Conservation (phyloP, 2,888 invertebrate species). For the Dichetophora obliterata region DNA sequence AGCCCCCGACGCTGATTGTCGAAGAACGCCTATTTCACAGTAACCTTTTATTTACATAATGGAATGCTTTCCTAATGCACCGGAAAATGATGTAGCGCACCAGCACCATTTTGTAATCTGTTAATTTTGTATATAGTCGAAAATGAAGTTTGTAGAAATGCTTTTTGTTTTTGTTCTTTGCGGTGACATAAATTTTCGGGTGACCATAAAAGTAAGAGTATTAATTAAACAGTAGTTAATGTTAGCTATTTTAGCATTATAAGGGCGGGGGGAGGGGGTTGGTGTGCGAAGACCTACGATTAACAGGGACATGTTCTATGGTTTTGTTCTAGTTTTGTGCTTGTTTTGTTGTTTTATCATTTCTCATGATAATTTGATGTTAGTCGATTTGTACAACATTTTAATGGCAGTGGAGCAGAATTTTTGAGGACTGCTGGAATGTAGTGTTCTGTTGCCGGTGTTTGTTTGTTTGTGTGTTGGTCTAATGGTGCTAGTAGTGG, state of each 20-base stretch:
- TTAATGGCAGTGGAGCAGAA: neutral
- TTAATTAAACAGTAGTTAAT: slow-evolving; percentile 26
- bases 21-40: too few species aligned
- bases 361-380: slow-evolving; percentile 17
- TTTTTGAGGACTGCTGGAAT: neutral
- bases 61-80: too few species aligned
- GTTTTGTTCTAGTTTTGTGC: neutral
- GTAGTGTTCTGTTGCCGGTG: too few species aligned
- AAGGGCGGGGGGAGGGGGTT: neutral
- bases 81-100: neutral
- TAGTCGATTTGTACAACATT: slow-evolving; percentile 4
- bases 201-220: slow-evolving; percentile 12
- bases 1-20: too few species aligned
- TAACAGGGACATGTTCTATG: neutral
- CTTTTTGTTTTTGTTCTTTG: neutral
- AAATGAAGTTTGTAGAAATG: neutral
- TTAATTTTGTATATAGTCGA: neutral
- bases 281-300: neutral
- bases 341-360: slow-evolving; percentile 10
- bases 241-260: neutral
- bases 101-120: neutral
- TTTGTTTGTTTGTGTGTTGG: too few species aligned
- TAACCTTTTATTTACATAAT: too few species aligned
- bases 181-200: slow-evolving; percentile 2
- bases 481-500: too few species aligned